phyloP scores from a whole-genome alignment of 1,140 invertebrate species.

The Andricus grossulariae region DNA sequence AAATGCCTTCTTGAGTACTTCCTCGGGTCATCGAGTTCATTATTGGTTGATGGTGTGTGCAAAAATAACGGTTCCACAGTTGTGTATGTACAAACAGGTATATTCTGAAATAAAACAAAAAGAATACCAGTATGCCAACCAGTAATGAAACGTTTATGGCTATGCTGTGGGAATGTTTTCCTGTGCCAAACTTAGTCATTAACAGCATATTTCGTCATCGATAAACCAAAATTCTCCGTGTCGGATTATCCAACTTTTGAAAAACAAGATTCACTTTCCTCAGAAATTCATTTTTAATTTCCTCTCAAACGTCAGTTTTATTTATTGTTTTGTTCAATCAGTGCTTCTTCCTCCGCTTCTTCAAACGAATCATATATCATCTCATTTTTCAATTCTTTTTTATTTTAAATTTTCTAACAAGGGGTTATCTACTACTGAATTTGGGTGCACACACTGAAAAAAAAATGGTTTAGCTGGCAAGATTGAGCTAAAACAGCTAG shows the following conservation, averaged over 20 bases:
- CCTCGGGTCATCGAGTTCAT: slow-evolving; percentile 31
- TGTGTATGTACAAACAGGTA: slow-evolving; percentile 31
- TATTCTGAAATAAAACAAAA: slow-evolving; percentile 28
- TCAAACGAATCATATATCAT: no score
- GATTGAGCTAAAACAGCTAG: no score
- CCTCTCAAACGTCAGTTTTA: no score
- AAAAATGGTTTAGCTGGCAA: no score
- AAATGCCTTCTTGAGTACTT: slow-evolving; percentile 29
- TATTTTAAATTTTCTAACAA: no score
- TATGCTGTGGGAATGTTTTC: slow-evolving; percentile 25
- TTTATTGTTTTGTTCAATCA: no score
- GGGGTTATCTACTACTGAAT: no score
- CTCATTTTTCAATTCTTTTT: no score
- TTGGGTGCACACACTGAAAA: no score
- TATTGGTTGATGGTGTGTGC: slow-evolving; percentile 30
- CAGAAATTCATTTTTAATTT: no score
- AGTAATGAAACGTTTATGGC: slow-evolving; percentile 27
- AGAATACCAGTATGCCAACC: slow-evolving; percentile 31
- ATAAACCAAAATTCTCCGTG: neutral
- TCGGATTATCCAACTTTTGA: neutral
- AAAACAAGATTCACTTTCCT: no score
- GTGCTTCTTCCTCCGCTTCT: no score
- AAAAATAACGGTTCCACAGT: slow-evolving; percentile 25
- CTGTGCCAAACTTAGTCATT: neutral
- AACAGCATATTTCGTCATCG: slow-evolving; percentile 4